These are phyloP conservation scores for Heterochromis multidens DNA, from an alignment of 2,113 vertebrate species.

Conservation along the genomic window DNA sequence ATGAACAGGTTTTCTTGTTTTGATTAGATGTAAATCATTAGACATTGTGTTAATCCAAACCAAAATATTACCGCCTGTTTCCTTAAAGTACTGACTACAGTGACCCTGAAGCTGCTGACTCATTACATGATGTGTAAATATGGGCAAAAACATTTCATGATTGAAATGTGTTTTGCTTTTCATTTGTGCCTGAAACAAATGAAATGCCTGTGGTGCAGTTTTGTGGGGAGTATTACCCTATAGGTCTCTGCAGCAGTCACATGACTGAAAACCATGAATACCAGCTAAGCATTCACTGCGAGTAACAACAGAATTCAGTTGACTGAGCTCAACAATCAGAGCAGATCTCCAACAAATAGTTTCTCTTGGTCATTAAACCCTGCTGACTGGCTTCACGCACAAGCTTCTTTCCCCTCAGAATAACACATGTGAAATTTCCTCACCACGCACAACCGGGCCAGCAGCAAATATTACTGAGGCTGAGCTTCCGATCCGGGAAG, in stretches of 20 bases:
- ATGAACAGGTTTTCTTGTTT: too few relatives aligned
- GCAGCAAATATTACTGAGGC: background rate
- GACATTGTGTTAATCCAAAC: too few relatives aligned
- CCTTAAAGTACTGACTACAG: too few relatives aligned
- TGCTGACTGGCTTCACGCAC: background rate
- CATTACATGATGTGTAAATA: background rate
- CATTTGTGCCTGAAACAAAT: too few relatives aligned
- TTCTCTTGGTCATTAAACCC: background rate
- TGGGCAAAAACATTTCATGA: background rate
- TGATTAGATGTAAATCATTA: too few relatives aligned
- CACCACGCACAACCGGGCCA: slow-evolving; percentile 3
- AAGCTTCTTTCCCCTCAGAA: background rate
- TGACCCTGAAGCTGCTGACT: too few relatives aligned
- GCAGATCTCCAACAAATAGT: background rate
- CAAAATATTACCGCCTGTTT: too few relatives aligned
- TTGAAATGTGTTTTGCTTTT: background rate
- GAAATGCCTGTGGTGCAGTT: background rate
- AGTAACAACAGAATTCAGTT: background rate
- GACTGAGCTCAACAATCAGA: background rate
- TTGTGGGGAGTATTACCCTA: background rate
- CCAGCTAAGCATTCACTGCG: background rate
- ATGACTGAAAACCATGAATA: background rate
- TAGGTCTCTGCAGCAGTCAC: background rate
- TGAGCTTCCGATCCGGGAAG: slow-evolving; percentile 7
- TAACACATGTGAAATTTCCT: slow-evolving; percentile 24